A percentile compares a stretch with the other conserved stretches of the same genome.
phyloP scores from a whole-genome alignment of 2,797 vertebrate species.

The Silurus aristotelis region DNA sequence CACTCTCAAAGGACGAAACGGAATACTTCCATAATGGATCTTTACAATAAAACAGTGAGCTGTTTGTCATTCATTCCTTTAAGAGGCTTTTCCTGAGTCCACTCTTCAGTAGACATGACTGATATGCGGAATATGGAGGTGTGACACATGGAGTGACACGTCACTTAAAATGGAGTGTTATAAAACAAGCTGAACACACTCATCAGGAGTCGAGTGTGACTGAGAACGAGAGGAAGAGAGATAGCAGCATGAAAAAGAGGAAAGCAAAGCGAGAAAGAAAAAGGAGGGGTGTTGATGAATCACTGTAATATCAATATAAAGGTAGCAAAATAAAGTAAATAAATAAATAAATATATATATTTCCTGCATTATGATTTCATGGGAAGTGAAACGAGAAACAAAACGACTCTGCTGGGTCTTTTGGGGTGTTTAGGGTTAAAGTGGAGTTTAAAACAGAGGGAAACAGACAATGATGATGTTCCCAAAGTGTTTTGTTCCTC shows the following conservation, averaged over 20 bases:
- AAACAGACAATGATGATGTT: neutral
- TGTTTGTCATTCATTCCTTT: constrained; percentile 33
- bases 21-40: neutral
- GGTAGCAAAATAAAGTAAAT: too few species aligned
- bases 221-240: constrained; percentile 3
- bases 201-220: constrained; percentile 22
- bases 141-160: constrained; percentile 26
- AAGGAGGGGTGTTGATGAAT: constrained; percentile 23
- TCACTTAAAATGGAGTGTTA: constrained; percentile 41
- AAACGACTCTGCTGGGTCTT: neutral
- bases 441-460: neutral
- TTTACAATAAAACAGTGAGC: constrained; percentile 21
- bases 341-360: too few species aligned
- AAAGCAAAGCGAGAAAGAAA: neutral
- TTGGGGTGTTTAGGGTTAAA: neutral
- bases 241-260: neutral
- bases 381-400: neutral
- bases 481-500: neutral
- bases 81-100: constrained; percentile 28
- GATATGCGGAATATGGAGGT: constrained; percentile 23
- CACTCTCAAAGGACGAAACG: neutral
- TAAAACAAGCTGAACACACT: constrained; percentile 29
- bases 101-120: constrained; percentile 30
- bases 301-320: constrained; percentile 16
- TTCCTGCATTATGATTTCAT: neutral